Evolutionary conservation across 1,140 invertebrate species (phyloP).

Genomic region (Drosophila subpulchrella): DNA sequence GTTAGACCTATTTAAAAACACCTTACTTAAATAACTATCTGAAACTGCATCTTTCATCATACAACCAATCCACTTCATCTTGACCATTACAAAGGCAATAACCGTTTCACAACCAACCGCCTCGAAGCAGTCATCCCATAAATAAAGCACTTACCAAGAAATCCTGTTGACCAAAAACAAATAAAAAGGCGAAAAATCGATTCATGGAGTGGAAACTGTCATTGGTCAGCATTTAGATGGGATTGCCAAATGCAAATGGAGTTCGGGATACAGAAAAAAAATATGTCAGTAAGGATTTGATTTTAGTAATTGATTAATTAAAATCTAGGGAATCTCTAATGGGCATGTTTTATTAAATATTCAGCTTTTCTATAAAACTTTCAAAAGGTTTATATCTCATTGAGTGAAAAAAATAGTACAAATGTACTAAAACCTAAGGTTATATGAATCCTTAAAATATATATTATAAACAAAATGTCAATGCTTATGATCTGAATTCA

Average conservation of each 20-base stretch:
- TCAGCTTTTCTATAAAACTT: not conserved
- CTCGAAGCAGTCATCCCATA: slow-evolving; percentile 39
- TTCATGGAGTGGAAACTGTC: slow-evolving; percentile 47
- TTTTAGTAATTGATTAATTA: not conserved
- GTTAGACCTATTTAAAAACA: not conserved
- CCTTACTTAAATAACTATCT: no score
- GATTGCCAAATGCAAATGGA: slow-evolving; percentile 62
- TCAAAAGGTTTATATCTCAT: no score
- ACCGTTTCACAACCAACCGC: slow-evolving; percentile 26
- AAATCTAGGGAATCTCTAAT: no score
- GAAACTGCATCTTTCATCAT: not conserved
- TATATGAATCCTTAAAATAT: no score
- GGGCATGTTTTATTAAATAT: no score
- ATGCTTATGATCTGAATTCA: no score
- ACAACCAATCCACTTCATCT: slow-evolving; percentile 1
- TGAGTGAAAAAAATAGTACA: no score
- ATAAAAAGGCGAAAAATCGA: slow-evolving; percentile 16
- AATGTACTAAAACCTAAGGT: no score
- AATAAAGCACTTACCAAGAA: slow-evolving; percentile 29
- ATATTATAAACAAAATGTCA: no score
- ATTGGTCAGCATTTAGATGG: slow-evolving; percentile 26
- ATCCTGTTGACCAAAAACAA: slow-evolving; percentile 14
- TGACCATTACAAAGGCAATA: slow-evolving; percentile 34
- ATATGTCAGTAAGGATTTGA: not conserved
- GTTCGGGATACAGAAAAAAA: not conserved